These are phyloP conservation scores for Melipona bicolor DNA, from an alignment of 2,888 invertebrate genomes.

Conservation along the genomic window DNA sequence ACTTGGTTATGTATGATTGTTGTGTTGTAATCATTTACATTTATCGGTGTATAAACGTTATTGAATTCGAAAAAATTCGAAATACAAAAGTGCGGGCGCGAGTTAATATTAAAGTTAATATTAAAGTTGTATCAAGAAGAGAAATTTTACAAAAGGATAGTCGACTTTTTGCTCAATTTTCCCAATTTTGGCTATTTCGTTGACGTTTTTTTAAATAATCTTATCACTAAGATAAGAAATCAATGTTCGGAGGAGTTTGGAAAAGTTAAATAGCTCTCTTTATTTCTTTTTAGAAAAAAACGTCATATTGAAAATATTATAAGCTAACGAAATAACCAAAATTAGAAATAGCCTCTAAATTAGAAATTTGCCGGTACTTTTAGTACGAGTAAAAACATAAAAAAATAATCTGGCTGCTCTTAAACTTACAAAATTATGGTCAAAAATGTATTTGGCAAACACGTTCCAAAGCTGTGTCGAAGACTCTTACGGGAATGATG, in stretches of 20 bases:
- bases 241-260: too few relatives aligned
- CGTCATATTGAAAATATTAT: too few relatives aligned
- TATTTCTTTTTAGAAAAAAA: too few relatives aligned
- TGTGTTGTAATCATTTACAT: neutral
- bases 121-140: neutral
- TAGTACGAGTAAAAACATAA: neutral
- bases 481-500: neutral
- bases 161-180: neutral
- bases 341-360: too few relatives aligned
- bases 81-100: neutral
- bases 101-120: neutral
- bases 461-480: too few relatives aligned
- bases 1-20: neutral
- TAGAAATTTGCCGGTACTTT: too few relatives aligned
- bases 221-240: too few relatives aligned
- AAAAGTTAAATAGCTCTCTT: too few relatives aligned
- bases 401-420: neutral
- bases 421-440: neutral
- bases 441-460: too few relatives aligned
- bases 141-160: neutral
- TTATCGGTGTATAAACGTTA: neutral
- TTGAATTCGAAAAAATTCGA: neutral
- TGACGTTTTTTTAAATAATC: too few relatives aligned
- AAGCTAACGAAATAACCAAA: too few relatives aligned
- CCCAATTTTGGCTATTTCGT: too few relatives aligned